phyloP scores from a whole-genome alignment of 2,113 vertebrate species.

The Chloroceryle aenea region DNA sequence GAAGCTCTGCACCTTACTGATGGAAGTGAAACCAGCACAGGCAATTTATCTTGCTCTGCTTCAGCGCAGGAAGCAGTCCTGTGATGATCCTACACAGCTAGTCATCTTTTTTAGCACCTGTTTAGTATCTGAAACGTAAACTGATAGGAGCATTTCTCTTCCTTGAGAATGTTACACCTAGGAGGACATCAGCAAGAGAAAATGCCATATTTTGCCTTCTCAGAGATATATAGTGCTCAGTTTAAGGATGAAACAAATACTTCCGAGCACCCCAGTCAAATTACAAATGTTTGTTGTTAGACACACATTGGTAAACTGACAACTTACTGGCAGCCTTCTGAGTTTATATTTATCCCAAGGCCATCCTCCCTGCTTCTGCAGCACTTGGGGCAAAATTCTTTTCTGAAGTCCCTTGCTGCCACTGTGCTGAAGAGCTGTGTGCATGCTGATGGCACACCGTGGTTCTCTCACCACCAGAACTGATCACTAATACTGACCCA shows the following conservation, averaged over 20 bases:
- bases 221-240: neutral
- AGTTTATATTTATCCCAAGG: neutral
- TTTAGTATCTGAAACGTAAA: neutral
- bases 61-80: neutral
- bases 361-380: neutral
- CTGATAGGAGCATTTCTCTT: neutral
- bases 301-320: neutral
- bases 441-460: neutral
- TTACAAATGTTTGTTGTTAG: neutral
- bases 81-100: neutral
- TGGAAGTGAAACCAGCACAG: neutral
- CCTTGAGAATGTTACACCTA: neutral
- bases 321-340: fast-evolving
- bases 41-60: neutral
- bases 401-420: neutral
- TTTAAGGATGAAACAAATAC: neutral
- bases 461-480: neutral
- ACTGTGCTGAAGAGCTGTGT: neutral
- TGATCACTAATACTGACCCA: neutral
- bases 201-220: neutral
- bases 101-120: neutral
- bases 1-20: neutral
- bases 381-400: neutral
- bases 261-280: neutral
- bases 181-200: neutral